A percentile compares a stretch with the other conserved stretches of the same genome.
phyloP scores from a whole-genome alignment of 2,113 vertebrate species.

The Limanda limanda region DNA sequence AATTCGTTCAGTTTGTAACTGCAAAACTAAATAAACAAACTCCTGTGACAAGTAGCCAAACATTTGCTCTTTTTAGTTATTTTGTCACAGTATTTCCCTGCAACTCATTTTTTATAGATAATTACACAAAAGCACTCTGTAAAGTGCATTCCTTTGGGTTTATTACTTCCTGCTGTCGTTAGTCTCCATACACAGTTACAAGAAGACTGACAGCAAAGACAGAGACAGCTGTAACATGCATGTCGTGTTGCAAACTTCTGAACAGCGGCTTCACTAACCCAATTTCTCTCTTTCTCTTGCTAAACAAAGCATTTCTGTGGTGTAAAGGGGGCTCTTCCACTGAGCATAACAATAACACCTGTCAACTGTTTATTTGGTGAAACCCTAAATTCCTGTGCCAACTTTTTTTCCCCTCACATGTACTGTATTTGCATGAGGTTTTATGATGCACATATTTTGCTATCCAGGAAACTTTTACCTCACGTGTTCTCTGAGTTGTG shows the following conservation, averaged over 20 bases:
- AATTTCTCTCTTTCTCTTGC: slow-evolving; percentile 56
- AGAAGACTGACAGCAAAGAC: slow-evolving; percentile 13
- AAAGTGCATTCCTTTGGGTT: slow-evolving; percentile 7
- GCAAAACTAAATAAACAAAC: too few species aligned
- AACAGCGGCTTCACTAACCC: slow-evolving; percentile 53
- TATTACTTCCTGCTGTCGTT: slow-evolving; percentile 1
- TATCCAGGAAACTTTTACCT: slow-evolving; percentile 57
- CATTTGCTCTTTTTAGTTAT: not conserved
- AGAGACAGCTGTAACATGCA: slow-evolving; percentile 21
- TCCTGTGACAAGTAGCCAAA: not conserved
- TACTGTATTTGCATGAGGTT: slow-evolving; percentile 46
- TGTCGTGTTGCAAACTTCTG: slow-evolving; percentile 30
- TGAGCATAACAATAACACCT: slow-evolving; percentile 75
- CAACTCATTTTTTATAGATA: not conserved
- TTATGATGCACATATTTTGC: slow-evolving; percentile 52
- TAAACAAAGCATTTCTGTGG: slow-evolving; percentile 64
- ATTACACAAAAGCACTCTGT: slow-evolving; percentile 9
- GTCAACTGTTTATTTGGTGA: slow-evolving; percentile 67
- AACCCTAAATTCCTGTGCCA: slow-evolving; percentile 7
- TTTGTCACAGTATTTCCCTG: not conserved
- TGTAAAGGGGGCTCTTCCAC: slow-evolving; percentile 56
- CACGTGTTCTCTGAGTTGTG: slow-evolving; percentile 4
- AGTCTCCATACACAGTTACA: slow-evolving; percentile 13
- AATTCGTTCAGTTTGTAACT: not conserved
- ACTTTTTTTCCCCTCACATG: slow-evolving; percentile 7